phyloP scores from a whole-genome alignment of 1,140 invertebrate species.

The Drosophila kanapiae region DNA sequence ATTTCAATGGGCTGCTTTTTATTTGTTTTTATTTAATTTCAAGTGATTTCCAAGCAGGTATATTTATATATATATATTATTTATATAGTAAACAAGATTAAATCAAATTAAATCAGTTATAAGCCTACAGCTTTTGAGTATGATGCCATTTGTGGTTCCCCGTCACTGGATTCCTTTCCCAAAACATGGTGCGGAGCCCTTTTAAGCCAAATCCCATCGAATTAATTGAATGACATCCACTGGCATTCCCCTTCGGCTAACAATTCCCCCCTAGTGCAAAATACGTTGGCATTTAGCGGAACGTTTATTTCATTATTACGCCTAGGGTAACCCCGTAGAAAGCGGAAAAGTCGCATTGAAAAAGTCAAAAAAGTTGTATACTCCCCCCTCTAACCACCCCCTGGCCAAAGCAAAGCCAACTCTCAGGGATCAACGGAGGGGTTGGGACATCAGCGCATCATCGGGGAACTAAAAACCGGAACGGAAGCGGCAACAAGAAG shows the following conservation, averaged over 20 bases:
- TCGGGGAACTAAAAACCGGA: conserved; percentile 67
- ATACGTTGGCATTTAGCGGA: conserved; percentile 83
- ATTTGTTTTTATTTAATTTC: not conserved
- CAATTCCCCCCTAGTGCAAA: conserved; percentile 38
- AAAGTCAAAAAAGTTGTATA: conserved; percentile 71
- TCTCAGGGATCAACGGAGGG: conserved; percentile 22
- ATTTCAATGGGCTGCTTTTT: not conserved
- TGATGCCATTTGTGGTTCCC: conserved; percentile 10
- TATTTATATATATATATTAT: too few species aligned
- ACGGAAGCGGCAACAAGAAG: conserved; percentile 60
- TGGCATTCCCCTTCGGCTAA: not conserved
- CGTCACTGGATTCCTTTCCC: conserved; percentile 6
- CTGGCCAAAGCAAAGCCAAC: conserved; percentile 2
- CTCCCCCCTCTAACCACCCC: conserved; percentile 13
- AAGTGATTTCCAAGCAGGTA: not conserved
- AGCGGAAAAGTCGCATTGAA: conserved; percentile 74
- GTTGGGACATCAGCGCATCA: conserved; percentile 39
- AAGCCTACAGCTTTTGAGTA: not conserved
- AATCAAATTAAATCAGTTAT: not conserved
- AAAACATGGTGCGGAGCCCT: not conserved
- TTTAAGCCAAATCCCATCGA: conserved; percentile 58
- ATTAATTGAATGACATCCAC: conserved; percentile 64
- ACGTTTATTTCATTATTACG: conserved; percentile 85
- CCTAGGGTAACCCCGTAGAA: conserved; percentile 43
- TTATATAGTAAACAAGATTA: too few species aligned